phyloP scores from a whole-genome alignment of 2,113 vertebrate genomes.

The Penelope pileata region DNA sequence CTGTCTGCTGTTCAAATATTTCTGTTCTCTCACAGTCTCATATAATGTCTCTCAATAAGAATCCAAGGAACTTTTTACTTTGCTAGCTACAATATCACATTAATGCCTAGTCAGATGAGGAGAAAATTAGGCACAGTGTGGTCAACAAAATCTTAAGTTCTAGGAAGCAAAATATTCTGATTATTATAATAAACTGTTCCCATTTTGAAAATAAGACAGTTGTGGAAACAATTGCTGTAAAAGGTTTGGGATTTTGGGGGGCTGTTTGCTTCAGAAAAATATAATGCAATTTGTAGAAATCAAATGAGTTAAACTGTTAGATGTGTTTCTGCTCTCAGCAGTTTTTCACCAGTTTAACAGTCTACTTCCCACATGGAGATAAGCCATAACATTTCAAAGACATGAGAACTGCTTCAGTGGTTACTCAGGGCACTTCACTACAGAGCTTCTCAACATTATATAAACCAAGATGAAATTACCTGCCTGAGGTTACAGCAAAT shows the following conservation, averaged over 20 bases:
- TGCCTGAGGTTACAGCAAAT: slow-evolving; percentile 25
- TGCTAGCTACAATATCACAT: background rate
- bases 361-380: background rate
- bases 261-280: background rate
- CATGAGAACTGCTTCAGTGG: background rate
- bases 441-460: background rate
- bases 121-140: background rate
- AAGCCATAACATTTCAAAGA: slow-evolving; percentile 13
- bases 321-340: background rate
- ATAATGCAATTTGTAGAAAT: background rate
- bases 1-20: background rate
- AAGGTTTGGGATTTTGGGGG: background rate
- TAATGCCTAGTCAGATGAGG: background rate
- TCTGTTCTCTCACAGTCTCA: background rate
- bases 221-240: background rate
- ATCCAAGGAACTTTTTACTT: background rate
- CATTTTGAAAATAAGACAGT: background rate
- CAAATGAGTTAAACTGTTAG: background rate
- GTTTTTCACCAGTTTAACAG: background rate
- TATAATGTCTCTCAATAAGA: background rate
- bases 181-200: background rate
- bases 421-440: background rate
- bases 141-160: background rate
- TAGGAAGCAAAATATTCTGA: background rate
- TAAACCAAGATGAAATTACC: background rate